Evolutionary conservation across 1,140 invertebrate genomes (phyloP), one percentile per base, ranked within the genome.

Genomic region (Polyergus mexicanus): DNA sequence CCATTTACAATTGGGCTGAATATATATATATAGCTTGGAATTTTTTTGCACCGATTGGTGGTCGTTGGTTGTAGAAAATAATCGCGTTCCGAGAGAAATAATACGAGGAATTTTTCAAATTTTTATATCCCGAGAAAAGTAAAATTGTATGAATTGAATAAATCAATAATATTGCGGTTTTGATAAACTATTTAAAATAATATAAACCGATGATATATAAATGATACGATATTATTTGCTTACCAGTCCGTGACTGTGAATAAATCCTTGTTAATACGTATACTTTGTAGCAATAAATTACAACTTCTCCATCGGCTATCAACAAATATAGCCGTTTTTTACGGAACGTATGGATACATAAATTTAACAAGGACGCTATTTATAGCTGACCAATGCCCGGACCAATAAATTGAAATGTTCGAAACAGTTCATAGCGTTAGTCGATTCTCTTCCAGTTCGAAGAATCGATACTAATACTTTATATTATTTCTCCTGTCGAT

Each of bases 331-430:
- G 22, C 54, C 7, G 25, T 72, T 72, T 72, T 60, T 65, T 22
- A 71, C 22, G 65, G 38, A 44, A 25, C n/a, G 54, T 2, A 51
- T 60, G 6, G 35, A 32, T 44, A 72, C 38, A 74, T 83, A 83
- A 83, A 72, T 83, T 72, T 44, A 72, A 74, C 68, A 47, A 44
- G 68, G 11, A 44, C 66, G 66, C 38, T 83, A 83, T 62, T 83
- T 83, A 83, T 68, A 81, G 66, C 78, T 81, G 78, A 83, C 78
- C 78, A 83, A 58, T 60, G 71, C 54, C 22, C 68, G 68, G 8
- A 19, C 54, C 68, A 10, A 83, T 83, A 83, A 83, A 83, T 74
- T 56, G 68, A 72, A 54, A 80, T 60, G 78, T 60, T 83, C 54
- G 38, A 35, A 72, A 74, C 78, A 60, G 78, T 83, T 83, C 38